Base-by-base conservation (phyloP, 2,888 invertebrate species). In the Dasysyrphus tricinctus region DNA sequence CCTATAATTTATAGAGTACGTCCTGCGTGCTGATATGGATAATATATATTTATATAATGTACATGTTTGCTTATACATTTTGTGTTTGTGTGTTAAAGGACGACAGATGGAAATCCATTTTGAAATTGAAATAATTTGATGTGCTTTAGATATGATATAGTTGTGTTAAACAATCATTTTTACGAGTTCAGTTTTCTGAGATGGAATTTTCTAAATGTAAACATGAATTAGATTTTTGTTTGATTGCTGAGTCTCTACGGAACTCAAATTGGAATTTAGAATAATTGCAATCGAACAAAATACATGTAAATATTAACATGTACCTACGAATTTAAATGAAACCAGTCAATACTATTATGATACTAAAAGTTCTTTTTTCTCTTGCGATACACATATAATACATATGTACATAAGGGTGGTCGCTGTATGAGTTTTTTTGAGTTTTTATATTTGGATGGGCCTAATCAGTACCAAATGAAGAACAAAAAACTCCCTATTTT, bases 21-120 rank as follows among this genome's bases (percentile, higher is more conserved):
- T 83, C 63, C 80, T 80, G 59, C 59, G 24, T 49, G 39, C 32
- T 49, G 69, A 80, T 69, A 73, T 7, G 8, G 5, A 8, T 39
- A 39, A 39, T 29, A 24, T 73, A 57, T 32, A 12, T 57, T n/a
- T 37, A 9, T 54, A 14, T 49, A 32, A n/a, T 67, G n/a, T 12
- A 54, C 6, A 14, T 54, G 12, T 51, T 51, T 49, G 49, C 11
- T 49, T 11, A 29, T 19, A 19, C 9, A 54, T 56, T 16, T 14
- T n/a, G 14, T 59, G n/a, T 56, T 44, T 8, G 61, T 73, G 12
- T 56, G 12, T 69, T 47, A 69, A 74, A 74, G 70, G 61, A 79
- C 63, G 49, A 83, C 79, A 83, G 63, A 83, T 83, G 57, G 51
- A 83, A 75, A 83, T 75, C 79, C 65, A 83, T 80, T 83, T 72